Conservation (phyloP, 2,113 vertebrate species). For the Phoenicopterus ruber region DNA sequence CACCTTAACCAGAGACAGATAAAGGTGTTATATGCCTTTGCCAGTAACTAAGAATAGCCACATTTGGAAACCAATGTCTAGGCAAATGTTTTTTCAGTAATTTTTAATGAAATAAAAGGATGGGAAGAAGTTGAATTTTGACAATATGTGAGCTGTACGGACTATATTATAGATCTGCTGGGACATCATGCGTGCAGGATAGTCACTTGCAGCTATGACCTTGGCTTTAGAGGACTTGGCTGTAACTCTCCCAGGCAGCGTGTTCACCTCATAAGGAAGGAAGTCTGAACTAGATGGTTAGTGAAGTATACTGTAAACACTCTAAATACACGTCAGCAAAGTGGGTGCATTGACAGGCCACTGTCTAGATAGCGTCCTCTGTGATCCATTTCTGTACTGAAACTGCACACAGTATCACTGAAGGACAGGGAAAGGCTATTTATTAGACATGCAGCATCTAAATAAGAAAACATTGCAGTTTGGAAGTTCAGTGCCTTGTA, state of each 20-base stretch:
- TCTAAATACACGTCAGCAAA: not conserved
- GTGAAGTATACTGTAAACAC: not conserved
- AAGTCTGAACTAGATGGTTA: not conserved
- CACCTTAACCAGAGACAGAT: not conserved
- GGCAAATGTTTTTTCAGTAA: not conserved
- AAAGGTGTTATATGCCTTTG: not conserved
- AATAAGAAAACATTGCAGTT: not conserved
- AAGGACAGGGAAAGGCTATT: not conserved
- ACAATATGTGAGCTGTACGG: not conserved
- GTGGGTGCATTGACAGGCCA: not conserved
- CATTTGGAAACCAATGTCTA: not conserved
- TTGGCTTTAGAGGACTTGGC: not conserved
- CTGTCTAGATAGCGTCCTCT: not conserved
- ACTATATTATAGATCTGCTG: not conserved
- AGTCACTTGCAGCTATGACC: not conserved
- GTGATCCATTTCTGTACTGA: not conserved
- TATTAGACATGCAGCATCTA: not conserved
- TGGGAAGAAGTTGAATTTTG: not conserved
- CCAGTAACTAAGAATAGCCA: not conserved
- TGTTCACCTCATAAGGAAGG: not conserved
- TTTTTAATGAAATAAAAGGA: not conserved
- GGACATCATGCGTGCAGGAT: not conserved
- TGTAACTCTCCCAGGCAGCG: not conserved
- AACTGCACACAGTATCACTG: not conserved
- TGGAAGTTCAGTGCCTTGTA: conserved; percentile 52